Conservation (phyloP, 2,888 invertebrate genomes). For the Drosophila cognata region DNA sequence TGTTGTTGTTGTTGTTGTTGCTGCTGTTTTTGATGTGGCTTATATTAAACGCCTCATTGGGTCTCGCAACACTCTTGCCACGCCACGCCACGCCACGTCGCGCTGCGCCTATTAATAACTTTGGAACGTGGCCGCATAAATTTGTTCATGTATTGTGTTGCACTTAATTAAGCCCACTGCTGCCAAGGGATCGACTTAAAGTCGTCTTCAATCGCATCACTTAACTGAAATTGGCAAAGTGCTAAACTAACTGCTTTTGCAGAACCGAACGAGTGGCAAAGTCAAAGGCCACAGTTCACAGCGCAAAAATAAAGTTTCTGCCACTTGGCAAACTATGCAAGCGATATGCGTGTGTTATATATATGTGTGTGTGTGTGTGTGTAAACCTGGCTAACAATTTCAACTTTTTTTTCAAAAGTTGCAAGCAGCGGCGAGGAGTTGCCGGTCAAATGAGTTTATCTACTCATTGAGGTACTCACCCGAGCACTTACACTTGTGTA, state of each 20-base stretch:
- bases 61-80: neutral
- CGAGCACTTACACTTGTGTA: neutral
- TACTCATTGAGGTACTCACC: slow-evolving; percentile 2
- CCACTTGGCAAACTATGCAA: slow-evolving; percentile 42
- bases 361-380: slow-evolving; percentile 16
- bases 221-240: slow-evolving; percentile 34
- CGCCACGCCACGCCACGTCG: neutral
- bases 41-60: slow-evolving; percentile 33
- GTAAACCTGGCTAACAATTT: slow-evolving; percentile 44
- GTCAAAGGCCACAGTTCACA: slow-evolving; percentile 40
- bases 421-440: slow-evolving; percentile 13
- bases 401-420: slow-evolving; percentile 43
- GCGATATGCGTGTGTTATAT: slow-evolving; percentile 16
- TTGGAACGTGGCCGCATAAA: slow-evolving; percentile 53
- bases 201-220: slow-evolving; percentile 32
- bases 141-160: slow-evolving; percentile 59
- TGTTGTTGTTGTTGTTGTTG: slow-evolving; percentile 28
- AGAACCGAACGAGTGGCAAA: slow-evolving; percentile 6
- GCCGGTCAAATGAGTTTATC: slow-evolving; percentile 4
- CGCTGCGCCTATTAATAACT: slow-evolving; percentile 60
- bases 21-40: slow-evolving; percentile 21
- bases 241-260: slow-evolving; percentile 27
- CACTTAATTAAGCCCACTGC: slow-evolving; percentile 61
- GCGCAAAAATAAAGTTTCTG: slow-evolving; percentile 35
- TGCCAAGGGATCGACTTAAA: slow-evolving; percentile 29